phyloP scores from a whole-genome alignment of 2,797 vertebrate species.

The Hirundo rustica region DNA sequence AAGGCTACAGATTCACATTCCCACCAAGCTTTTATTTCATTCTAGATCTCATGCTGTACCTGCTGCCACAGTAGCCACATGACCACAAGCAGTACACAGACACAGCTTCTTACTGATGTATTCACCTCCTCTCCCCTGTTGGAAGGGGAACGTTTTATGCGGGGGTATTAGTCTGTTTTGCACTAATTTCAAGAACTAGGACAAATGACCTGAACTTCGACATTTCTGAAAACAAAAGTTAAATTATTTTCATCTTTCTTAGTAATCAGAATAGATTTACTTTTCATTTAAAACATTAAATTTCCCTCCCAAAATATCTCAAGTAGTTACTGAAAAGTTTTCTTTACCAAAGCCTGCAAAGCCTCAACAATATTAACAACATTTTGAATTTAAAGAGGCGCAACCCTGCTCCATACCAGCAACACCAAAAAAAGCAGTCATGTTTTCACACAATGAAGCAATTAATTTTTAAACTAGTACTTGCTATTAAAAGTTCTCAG shows the following conservation, averaged over 20 bases:
- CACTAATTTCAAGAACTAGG: not conserved
- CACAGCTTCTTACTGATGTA: not conserved
- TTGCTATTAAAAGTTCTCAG: not conserved
- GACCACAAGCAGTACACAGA: not conserved
- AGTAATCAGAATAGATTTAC: constrained; percentile 10
- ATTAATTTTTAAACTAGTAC: not conserved
- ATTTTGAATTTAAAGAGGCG: not conserved
- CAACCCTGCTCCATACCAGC: not conserved
- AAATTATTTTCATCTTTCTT: not conserved
- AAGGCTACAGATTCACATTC: not conserved
- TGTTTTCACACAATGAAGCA: not conserved
- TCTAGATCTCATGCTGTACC: not conserved
- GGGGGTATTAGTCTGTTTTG: not conserved
- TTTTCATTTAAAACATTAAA: constrained; percentile 15
- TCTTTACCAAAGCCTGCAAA: constrained; percentile 27
- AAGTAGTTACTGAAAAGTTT: constrained; percentile 25
- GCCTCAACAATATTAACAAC: constrained; percentile 11
- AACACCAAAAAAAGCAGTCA: not conserved
- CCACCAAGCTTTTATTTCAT: not conserved
- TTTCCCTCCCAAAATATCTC: not conserved
- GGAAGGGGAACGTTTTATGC: not conserved
- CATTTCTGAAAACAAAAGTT: not conserved
- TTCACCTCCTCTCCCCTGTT: not conserved
- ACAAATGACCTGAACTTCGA: not conserved
- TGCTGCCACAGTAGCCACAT: not conserved